Base-by-base conservation (phyloP, 2,797 vertebrate genomes). In the Epinephelus coioides region DNA sequence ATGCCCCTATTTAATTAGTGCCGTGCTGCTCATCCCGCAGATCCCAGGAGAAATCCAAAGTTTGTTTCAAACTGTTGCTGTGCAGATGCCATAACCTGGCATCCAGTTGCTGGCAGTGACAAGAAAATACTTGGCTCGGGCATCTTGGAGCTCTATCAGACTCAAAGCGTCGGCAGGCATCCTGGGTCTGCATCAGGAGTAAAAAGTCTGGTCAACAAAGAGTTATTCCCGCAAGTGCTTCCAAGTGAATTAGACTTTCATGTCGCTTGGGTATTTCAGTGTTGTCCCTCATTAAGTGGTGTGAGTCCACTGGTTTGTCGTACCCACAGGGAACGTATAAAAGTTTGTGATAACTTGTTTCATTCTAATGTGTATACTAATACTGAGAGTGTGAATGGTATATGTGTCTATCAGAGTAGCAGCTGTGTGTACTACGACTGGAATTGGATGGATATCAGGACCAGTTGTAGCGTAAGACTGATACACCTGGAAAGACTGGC, bases 11-110 rank as follows among this genome's bases (percentile, higher is more conserved):
- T 82, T 78, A 83, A 85, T 87, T 81, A 85, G 63, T 38, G 72
- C 50, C 30, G 23, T 73, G 21, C 11, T 54, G 60, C 59, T 73
- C 59, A 34, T 67, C 44, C 69, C 23, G 50, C 59, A 19, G 61
- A 68, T 76, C 78, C 79, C 69, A 6, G 30, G 73, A 71, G 77
- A 66, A 82, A 86, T 86, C 44, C 54, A 71, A 70, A 84, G 53
- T 82, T 9, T 68, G 56, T 76, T 82, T 59, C 56, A 84, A 76
- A 64, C 74, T 61, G 69, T 71, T 60, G 67, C 80, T 61, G 12
- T 57, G 72, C 69, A 71, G 60, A 85, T 75, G 77, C 70, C 66
- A 19, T 44, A 64, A 68, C 46, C 65, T 88, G 78, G 62, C 72
- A 62, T 59, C 59, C 49, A 3, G 30, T 68, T n/a, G 47, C 49